Evolutionary conservation across 2,797 vertebrate species (phyloP).

Genomic region (Dermochelys coriacea): DNA sequence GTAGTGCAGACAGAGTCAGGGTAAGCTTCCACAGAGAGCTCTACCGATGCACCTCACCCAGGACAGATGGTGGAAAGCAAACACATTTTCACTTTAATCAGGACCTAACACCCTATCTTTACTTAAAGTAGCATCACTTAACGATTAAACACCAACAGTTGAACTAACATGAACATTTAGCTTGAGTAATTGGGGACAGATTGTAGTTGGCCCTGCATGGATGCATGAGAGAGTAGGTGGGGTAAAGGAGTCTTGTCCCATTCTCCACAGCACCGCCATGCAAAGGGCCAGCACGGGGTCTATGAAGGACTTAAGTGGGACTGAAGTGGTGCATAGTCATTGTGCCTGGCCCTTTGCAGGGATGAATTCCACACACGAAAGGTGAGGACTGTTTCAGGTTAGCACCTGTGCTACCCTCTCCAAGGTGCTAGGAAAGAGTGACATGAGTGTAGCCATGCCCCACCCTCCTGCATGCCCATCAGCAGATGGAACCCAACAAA

Average conservation of each 20-base stretch:
- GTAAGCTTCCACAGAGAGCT: background rate
- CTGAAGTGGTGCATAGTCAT: background rate
- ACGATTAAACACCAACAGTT: background rate
- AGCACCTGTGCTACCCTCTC: background rate
- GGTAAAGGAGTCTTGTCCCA: background rate
- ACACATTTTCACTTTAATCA: background rate
- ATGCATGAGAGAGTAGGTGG: background rate
- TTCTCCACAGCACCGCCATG: background rate
- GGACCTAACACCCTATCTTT: background rate
- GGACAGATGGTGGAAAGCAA: background rate
- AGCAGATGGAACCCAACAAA: background rate
- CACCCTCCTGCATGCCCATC: background rate
- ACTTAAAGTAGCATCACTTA: fast-evolving
- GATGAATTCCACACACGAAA: background rate
- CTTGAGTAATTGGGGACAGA: background rate
- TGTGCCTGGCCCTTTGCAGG: background rate
- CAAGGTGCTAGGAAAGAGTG: background rate
- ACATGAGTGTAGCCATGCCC: background rate
- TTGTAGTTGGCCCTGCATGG: background rate
- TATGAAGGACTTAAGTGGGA: background rate
- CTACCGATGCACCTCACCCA: background rate
- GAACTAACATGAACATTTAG: background rate
- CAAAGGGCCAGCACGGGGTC: background rate
- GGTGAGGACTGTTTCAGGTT: background rate
- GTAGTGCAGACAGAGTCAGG: background rate